Percentiles rank a stretch among this genome's conserved stretches.
phyloP scores from a whole-genome alignment of 2,797 vertebrate species.

The Poecilia velifera region DNA sequence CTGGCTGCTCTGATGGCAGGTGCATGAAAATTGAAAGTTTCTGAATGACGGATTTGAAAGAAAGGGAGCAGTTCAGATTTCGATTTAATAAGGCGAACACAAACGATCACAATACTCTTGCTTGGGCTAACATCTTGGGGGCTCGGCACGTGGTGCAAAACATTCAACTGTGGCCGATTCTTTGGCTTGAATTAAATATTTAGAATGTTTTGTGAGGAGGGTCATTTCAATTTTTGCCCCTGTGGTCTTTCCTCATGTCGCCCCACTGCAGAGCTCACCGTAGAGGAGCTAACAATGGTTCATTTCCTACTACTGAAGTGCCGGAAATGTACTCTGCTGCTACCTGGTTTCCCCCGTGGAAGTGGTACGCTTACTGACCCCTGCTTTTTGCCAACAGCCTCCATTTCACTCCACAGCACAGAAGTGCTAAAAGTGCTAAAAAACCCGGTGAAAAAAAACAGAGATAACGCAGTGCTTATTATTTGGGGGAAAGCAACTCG shows the following conservation, averaged over 20 bases:
- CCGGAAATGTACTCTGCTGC: constrained; percentile 34
- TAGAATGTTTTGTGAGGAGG: constrained; percentile 69
- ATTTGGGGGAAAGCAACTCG: constrained; percentile 13
- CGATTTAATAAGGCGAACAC: constrained; percentile 59
- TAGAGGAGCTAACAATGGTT: constrained; percentile 65
- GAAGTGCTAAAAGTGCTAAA: constrained; percentile 14
- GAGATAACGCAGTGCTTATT: constrained; percentile 35
- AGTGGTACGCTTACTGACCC: constrained; percentile 41
- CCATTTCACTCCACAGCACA: constrained; percentile 15
- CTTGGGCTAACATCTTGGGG: constrained; percentile 58
- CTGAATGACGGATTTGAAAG: constrained; percentile 74
- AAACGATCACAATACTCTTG: constrained; percentile 60
- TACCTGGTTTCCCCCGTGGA: constrained; percentile 57
- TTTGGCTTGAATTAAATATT: constrained; percentile 73
- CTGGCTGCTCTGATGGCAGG: constrained; percentile 68
- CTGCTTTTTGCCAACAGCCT: constrained; percentile 40
- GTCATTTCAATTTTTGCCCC: constrained; percentile 68
- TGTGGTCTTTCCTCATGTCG: constrained; percentile 40
- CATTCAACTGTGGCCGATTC: constrained; percentile 50
- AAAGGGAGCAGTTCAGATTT: constrained; percentile 45
- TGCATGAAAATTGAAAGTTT: constrained; percentile 70
- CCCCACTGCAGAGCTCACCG: constrained; percentile 60
- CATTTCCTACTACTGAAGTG: constrained; percentile 57
- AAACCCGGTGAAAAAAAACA: constrained; percentile 36
- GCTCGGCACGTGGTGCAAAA: constrained; percentile 54